Conservation (phyloP, 2,888 invertebrate genomes). For the Iphiclides podalirius region DNA sequence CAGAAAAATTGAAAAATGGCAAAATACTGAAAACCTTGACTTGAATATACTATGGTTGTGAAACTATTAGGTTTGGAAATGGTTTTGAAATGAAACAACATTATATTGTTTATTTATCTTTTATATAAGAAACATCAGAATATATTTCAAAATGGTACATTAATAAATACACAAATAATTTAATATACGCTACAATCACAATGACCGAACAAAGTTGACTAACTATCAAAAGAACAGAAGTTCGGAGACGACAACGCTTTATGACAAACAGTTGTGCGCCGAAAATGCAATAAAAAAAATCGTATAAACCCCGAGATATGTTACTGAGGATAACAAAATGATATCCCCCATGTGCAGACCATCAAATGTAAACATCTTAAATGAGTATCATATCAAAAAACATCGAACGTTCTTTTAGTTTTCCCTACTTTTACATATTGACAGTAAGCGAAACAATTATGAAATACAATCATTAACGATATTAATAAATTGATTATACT, state of each 20-base stretch:
- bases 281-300: constrained; percentile 50
- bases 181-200: constrained; percentile 23
- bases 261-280: constrained; percentile 52
- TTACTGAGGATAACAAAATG: constrained; percentile 31
- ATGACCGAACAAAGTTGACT: constrained; percentile 19
- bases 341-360: too few species aligned
- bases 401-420: too few species aligned
- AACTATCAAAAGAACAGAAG: constrained; percentile 20
- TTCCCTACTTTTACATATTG: too few species aligned
- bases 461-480: too few species aligned
- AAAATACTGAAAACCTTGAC: too few species aligned
- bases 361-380: too few species aligned
- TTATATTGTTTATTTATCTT: constrained; percentile 28
- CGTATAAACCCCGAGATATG: constrained; percentile 59
- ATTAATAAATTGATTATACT: too few species aligned
- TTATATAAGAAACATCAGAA: constrained; percentile 74
- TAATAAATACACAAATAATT: constrained; percentile 52
- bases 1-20: too few species aligned
- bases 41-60: too few species aligned
- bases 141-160: constrained; percentile 74
- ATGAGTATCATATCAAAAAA: too few species aligned
- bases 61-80: too few species aligned
- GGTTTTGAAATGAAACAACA: constrained; percentile 47
- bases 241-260: neutral
- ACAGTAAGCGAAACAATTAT: too few species aligned